These are phyloP conservation scores for Triplophysa tibetana DNA, from an alignment of 2,113 vertebrate genomes.

Conservation along the genomic window DNA sequence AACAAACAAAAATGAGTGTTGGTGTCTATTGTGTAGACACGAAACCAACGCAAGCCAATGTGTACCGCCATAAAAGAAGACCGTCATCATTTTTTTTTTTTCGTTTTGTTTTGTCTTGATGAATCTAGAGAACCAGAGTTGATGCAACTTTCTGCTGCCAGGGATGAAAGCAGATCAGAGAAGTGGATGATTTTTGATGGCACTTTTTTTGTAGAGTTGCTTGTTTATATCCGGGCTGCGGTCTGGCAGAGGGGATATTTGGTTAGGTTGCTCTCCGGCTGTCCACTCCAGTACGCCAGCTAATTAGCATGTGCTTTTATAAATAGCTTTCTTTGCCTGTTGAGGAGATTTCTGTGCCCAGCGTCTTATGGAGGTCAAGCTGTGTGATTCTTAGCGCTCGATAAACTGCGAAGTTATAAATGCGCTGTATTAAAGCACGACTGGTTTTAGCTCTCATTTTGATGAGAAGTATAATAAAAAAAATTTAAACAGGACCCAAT, in stretches of 20 bases:
- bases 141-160: neutral
- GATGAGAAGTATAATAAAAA: neutral
- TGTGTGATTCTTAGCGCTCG: constrained; percentile 8
- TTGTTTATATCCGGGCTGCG: constrained; percentile 27
- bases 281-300: constrained; percentile 39
- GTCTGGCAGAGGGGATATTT: constrained; percentile 34
- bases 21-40: too few relatives aligned
- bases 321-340: constrained; percentile 44
- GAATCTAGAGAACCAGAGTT: neutral
- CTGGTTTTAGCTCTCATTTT: neutral
- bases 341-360: constrained; percentile 20
- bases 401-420: constrained; percentile 2
- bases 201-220: constrained; percentile 1
- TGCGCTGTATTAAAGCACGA: neutral
- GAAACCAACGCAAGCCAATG: too few relatives aligned
- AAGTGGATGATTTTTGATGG: neutral
- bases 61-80: too few relatives aligned
- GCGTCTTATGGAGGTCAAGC: constrained; percentile 15
- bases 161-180: neutral
- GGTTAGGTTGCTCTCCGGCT: constrained; percentile 47
- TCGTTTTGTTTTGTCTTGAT: neutral
- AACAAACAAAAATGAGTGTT: too few relatives aligned
- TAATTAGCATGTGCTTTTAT: constrained; percentile 53
- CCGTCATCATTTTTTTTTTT: too few relatives aligned
- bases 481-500: neutral